These are phyloP conservation scores for Sebastes trivittatus DNA, from an alignment of 2,797 vertebrate species.

Conservation along the genomic window DNA sequence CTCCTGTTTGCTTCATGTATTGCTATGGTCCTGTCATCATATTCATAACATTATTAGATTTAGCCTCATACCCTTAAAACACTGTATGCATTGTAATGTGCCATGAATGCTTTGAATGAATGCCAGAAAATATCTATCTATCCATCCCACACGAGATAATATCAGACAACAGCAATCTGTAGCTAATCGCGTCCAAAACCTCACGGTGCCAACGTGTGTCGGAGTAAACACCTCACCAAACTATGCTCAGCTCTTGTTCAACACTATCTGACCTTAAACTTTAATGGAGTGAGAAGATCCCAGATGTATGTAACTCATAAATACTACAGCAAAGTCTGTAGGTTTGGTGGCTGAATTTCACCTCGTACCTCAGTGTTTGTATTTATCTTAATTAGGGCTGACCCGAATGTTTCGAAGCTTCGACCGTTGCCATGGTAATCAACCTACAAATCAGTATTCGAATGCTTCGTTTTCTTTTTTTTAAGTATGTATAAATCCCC, in stretches of 20 bases:
- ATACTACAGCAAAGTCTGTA: slow-evolving; percentile 47
- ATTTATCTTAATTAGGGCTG: slow-evolving; percentile 16
- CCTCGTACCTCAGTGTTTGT: slow-evolving; percentile 53
- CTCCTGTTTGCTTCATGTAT: slow-evolving; percentile 55
- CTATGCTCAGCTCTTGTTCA: slow-evolving; percentile 51
- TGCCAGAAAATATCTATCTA: slow-evolving; percentile 39
- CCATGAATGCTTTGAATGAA: slow-evolving; percentile 65
- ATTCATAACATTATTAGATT: slow-evolving; percentile 40
- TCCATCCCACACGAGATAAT: slow-evolving; percentile 20
- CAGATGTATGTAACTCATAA: slow-evolving; percentile 24
- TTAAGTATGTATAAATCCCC: too few relatives aligned
- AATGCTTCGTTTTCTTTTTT: too few relatives aligned
- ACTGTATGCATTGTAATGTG: slow-evolving; percentile 59
- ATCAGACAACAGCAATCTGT: slow-evolving; percentile 55
- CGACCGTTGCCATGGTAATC: too few relatives aligned
- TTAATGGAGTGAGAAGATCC: slow-evolving; percentile 25
- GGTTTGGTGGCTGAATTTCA: slow-evolving; percentile 64
- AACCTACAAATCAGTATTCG: too few relatives aligned
- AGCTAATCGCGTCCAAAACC: slow-evolving; percentile 44
- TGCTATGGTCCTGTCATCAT: slow-evolving; percentile 34
- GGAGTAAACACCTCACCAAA: slow-evolving; percentile 29
- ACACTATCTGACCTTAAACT: slow-evolving; percentile 39
- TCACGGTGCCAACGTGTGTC: slow-evolving; percentile 29
- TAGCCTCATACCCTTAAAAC: slow-evolving; percentile 44
- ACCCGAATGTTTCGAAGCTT: too few relatives aligned